phyloP scores from a whole-genome alignment of 2,113 vertebrate genomes.

The Charadrius vociferus region DNA sequence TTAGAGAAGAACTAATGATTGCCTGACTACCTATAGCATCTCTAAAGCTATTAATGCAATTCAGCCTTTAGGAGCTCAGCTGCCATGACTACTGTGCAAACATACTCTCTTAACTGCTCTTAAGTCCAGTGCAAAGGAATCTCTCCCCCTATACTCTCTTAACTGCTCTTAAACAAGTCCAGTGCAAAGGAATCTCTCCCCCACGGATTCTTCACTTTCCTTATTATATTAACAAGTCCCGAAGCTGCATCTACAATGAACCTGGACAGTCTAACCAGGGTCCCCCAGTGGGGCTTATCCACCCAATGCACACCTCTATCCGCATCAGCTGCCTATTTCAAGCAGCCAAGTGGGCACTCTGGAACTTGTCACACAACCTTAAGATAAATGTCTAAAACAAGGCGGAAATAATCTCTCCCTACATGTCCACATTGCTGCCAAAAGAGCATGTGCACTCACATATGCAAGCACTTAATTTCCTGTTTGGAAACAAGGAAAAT shows the following conservation, averaged over 20 bases:
- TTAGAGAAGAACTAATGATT: neutral
- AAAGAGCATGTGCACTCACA: neutral
- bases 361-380: neutral
- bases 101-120: neutral
- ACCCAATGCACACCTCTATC: neutral
- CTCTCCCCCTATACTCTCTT: neutral
- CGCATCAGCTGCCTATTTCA: neutral
- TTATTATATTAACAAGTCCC: neutral
- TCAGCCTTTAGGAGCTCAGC: neutral
- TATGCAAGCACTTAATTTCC: neutral
- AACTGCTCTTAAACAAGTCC: neutral
- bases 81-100: neutral
- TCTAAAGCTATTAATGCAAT: neutral
- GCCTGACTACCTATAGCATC: neutral
- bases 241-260: neutral
- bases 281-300: neutral
- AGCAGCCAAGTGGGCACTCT: neutral
- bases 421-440: neutral
- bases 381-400: neutral
- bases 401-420: neutral
- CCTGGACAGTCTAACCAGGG: neutral
- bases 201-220: neutral
- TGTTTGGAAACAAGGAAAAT: constrained; percentile 39
- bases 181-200: neutral
- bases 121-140: neutral